A percentile compares a stretch with the other conserved stretches of the same genome.
phyloP scores from a whole-genome alignment of 2,797 vertebrate genomes.

The Thripadectes ignobilis region DNA sequence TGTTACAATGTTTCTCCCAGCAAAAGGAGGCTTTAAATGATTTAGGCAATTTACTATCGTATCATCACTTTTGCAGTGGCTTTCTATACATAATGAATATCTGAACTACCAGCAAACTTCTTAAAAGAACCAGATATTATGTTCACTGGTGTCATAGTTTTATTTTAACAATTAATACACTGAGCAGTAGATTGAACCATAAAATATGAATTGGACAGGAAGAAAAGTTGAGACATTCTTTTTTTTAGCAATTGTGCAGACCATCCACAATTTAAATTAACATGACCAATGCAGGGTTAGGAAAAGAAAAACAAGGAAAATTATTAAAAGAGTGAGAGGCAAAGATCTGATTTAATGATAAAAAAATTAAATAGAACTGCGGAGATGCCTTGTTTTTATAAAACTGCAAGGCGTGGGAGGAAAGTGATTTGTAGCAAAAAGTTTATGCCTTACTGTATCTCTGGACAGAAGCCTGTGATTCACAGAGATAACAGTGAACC shows the following conservation, averaged over 20 bases:
- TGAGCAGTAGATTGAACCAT: not conserved
- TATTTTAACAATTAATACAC: not conserved
- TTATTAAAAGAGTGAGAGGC: not conserved
- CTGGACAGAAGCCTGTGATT: not conserved
- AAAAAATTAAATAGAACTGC: not conserved
- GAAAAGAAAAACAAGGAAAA: not conserved
- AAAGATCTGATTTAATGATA: not conserved
- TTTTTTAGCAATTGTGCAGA: not conserved
- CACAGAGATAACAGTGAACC: not conserved
- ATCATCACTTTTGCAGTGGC: not conserved
- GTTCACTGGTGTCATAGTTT: not conserved
- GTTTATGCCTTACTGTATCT: not conserved
- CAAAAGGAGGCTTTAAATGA: not conserved
- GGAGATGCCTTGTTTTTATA: not conserved
- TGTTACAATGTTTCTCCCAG: not conserved
- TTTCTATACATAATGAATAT: not conserved
- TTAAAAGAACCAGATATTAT: not conserved
- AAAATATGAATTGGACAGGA: not conserved
- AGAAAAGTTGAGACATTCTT: not conserved
- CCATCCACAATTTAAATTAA: not conserved
- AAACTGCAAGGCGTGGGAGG: not conserved
- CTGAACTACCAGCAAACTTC: not conserved
- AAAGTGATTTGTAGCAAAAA: not conserved
- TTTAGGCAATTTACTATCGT: not conserved
- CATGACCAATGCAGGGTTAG: not conserved